These are phyloP conservation scores for Criorhina ranunculi DNA, from an alignment of 2,888 invertebrate genomes.

Conservation along the genomic window DNA sequence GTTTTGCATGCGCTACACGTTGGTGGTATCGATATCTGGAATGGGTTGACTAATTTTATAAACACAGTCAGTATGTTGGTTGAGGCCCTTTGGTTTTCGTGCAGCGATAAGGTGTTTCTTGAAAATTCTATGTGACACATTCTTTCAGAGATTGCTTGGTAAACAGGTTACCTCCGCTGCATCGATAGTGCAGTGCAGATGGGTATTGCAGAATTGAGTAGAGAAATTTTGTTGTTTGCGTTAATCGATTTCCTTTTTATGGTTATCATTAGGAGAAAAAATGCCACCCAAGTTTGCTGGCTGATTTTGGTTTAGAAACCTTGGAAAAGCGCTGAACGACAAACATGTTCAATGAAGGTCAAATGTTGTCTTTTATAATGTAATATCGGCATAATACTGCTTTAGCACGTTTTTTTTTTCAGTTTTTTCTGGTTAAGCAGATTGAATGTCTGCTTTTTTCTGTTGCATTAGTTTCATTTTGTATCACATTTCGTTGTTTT, in stretches of 20 bases:
- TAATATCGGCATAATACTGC: conserved; percentile 15
- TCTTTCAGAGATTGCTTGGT: no score
- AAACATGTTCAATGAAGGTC: conserved; percentile 53
- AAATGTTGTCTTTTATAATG: conserved; percentile 7
- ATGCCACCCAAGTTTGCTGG: background rate
- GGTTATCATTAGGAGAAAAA: background rate
- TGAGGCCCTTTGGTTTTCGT: background rate
- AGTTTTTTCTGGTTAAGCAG: no score
- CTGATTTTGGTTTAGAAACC: conserved; percentile 17
- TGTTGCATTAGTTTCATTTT: background rate
- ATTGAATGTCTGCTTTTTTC: conserved; percentile 9
- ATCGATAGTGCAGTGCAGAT: background rate
- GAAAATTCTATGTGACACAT: background rate
- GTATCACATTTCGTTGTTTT: background rate
- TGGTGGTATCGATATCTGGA: background rate
- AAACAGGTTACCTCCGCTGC: background rate
- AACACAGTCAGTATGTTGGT: background rate
- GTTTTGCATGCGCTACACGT: conserved; percentile 30
- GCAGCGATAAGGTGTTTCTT: no score
- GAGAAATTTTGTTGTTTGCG: background rate
- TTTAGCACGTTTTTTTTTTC: conserved; percentile 26
- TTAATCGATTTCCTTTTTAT: conserved; percentile 15
- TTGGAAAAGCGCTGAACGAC: conserved; percentile 41
- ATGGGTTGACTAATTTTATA: conserved; percentile 10
- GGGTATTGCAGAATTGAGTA: no score